Conservation (phyloP, 2,113 vertebrate species). For the Pteropus alecto region DNA sequence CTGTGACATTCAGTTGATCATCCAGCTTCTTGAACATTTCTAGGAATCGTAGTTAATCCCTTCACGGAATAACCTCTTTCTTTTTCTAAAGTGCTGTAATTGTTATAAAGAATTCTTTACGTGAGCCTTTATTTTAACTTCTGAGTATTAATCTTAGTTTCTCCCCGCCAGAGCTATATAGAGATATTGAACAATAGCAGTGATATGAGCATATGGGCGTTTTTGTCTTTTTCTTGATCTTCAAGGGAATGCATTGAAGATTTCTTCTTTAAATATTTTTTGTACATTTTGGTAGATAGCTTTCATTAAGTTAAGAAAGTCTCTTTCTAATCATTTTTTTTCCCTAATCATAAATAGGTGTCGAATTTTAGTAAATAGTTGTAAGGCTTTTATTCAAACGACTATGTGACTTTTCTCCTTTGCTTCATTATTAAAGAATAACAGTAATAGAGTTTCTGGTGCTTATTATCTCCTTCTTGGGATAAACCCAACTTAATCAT, state of each 20-base stretch:
- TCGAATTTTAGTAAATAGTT: not conserved
- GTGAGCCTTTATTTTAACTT: not conserved
- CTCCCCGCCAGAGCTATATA: not conserved
- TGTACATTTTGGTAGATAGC: not conserved
- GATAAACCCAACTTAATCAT: not conserved
- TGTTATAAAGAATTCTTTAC: not conserved
- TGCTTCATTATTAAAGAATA: not conserved
- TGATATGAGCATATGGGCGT: not conserved
- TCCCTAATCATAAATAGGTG: not conserved
- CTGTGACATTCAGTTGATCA: not conserved
- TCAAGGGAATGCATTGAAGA: not conserved
- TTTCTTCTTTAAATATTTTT: not conserved
- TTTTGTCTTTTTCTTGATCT: not conserved
- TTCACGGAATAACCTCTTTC: not conserved
- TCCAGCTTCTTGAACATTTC: not conserved
- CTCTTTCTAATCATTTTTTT: not conserved
- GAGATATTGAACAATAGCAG: not conserved
- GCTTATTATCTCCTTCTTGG: not conserved
- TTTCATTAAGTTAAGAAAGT: not conserved
- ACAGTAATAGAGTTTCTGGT: not conserved
- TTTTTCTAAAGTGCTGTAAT: not conserved
- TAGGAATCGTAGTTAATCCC: not conserved
- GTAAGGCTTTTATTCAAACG: not conserved
- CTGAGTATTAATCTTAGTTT: not conserved
- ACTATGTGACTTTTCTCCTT: not conserved